Base-by-base conservation (phyloP, 2,113 vertebrate species). In the Phyllostomus hastatus region DNA sequence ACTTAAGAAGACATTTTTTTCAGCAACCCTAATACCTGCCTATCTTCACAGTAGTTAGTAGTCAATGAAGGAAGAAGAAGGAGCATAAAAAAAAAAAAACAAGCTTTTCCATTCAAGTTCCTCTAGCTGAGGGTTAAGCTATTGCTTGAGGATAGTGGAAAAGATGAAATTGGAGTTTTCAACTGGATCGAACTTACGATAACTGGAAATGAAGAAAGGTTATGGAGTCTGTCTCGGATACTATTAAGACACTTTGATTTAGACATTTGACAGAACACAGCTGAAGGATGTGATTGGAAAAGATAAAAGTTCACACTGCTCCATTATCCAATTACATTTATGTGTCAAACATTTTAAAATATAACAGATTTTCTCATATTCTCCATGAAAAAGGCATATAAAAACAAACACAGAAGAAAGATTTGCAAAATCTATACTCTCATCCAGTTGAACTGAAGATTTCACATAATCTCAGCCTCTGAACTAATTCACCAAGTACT, bases 331-430 rank as follows among this genome's bases (percentile, higher is more conserved):
- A 48, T 79, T 79, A 95, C 69, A 64, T 89, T 82, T 89, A 78
- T 79, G 61, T 95, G 90, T 93, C 90, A 96, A 66, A 75, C 54
- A 57, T 91, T 93, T 95, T 89, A 89, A 96, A 93, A 78, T 48
- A 31, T 78, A 88, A 83, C 89, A 91, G 48, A 86, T 95, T 57
- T 57, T 33, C 64, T 87, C 67, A 52, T 79, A 38, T 48, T 61
- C 67, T 48, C 28, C 78, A 35, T 64, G 59, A 69, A 69, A 69
- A 91, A 85, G 50, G 16, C 17, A 41, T 26, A 70, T 15, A 88
- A 80, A 95, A 92, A 48, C 64, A 92, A 95, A 90, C 48, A 96
- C 12, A 76, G 38, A 54, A 54, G 59, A 85, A 11, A 95, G 9
- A 80, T 88, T 88, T 70, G 22, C 19, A 88, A 94, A 94, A 81